These are phyloP conservation scores for Autographa pulchrina DNA, from an alignment of 2,888 invertebrate genomes.

Conservation along the genomic window DNA sequence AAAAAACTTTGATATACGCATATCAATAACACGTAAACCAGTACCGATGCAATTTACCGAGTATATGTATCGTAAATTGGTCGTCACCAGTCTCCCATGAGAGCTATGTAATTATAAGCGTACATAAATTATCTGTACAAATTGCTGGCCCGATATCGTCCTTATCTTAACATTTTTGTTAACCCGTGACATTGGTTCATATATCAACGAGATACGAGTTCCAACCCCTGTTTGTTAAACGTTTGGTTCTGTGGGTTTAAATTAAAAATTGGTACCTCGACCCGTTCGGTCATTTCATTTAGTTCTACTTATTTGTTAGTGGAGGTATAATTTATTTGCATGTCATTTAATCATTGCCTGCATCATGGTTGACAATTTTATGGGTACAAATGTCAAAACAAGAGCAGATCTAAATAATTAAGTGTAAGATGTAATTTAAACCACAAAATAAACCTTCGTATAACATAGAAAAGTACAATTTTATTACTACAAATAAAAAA, in stretches of 20 bases:
- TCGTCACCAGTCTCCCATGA: slow-evolving; percentile 48
- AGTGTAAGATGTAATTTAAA: not conserved
- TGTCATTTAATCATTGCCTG: not conserved
- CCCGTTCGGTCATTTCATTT: not conserved
- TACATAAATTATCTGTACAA: slow-evolving; percentile 78
- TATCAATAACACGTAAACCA: slow-evolving; percentile 43
- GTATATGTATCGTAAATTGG: slow-evolving; percentile 31
- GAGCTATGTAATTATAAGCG: slow-evolving; percentile 75
- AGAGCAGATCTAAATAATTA: not conserved
- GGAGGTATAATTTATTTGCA: not conserved
- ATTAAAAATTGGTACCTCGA: slow-evolving; percentile 10
- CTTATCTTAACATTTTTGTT: slow-evolving; percentile 76
- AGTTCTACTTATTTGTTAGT: not conserved
- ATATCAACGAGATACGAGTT: slow-evolving; percentile 70
- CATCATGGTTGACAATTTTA: not conserved
- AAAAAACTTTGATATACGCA: slow-evolving; percentile 15
- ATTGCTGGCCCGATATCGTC: slow-evolving; percentile 70
- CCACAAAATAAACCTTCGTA: not conserved
- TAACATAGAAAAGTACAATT: not conserved
- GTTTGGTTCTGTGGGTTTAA: slow-evolving; percentile 43
- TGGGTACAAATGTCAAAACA: not conserved
- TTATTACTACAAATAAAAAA: not conserved
- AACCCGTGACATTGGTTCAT: slow-evolving; percentile 67
- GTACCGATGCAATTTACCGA: slow-evolving; percentile 30
- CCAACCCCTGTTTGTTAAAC: slow-evolving; percentile 51